Conservation (phyloP, 1,140 invertebrate species). For the Drosophila nannoptera region DNA sequence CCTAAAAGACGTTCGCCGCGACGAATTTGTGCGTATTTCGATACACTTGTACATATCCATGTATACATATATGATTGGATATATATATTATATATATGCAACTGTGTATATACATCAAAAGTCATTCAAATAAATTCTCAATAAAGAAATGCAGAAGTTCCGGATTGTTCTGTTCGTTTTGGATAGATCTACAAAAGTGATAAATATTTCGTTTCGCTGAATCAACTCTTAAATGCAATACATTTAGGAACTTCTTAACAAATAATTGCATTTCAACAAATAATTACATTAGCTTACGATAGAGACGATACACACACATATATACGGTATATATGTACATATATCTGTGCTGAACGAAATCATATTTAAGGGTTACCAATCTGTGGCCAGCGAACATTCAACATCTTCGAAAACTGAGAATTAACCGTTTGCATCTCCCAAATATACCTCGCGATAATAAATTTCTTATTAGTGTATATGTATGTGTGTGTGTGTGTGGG, state of each 20-base stretch:
- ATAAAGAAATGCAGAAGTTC: slow-evolving; percentile 61
- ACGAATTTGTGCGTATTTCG: slow-evolving; percentile 40
- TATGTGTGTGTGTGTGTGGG: slow-evolving; percentile 52
- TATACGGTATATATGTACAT: slow-evolving; percentile 5
- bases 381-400: neutral
- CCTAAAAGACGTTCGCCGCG: slow-evolving; percentile 26
- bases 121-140: slow-evolving; percentile 24
- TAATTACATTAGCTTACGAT: slow-evolving; percentile 41
- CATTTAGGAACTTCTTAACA: slow-evolving; percentile 66
- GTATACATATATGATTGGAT: too few relatives aligned
- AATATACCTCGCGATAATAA: slow-evolving; percentile 31
- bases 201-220: slow-evolving; percentile 30
- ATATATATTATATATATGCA: slow-evolving; percentile 16
- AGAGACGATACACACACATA: slow-evolving; percentile 7
- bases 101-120: too few relatives aligned
- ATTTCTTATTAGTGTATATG: slow-evolving; percentile 26
- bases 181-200: slow-evolving; percentile 40
- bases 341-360: too few relatives aligned
- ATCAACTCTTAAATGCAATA: slow-evolving; percentile 48
- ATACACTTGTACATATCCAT: slow-evolving; percentile 9
- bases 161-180: slow-evolving; percentile 19
- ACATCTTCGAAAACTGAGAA: slow-evolving; percentile 3
- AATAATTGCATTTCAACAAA: slow-evolving; percentile 49
- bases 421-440: slow-evolving; percentile 12
- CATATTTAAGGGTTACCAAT: too few relatives aligned